A percentile compares a stretch with the other conserved stretches of the same genome.
These are phyloP conservation scores for Dromaius novaehollandiae DNA, from an alignment of 2,113 vertebrate species.

Conservation along the genomic window DNA sequence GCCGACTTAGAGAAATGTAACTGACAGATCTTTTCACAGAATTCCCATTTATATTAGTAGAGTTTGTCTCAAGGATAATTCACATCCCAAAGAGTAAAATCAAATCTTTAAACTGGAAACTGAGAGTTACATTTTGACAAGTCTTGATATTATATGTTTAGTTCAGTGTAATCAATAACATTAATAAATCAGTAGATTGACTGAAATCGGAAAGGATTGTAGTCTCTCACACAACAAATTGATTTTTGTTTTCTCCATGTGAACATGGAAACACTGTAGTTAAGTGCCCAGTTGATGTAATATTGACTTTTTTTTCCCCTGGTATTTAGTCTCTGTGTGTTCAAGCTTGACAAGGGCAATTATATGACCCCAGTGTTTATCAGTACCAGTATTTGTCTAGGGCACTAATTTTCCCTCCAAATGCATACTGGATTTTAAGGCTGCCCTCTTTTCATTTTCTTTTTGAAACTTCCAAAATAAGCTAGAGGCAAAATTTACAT, in stretches of 20 bases:
- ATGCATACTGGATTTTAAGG: background rate
- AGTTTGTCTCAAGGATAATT: background rate
- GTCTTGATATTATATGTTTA: slow-evolving; percentile 22
- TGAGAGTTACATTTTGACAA: slow-evolving; percentile 6
- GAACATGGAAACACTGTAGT: slow-evolving; percentile 39
- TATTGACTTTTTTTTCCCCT: slow-evolving; percentile 71
- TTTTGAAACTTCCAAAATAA: slow-evolving; percentile 28
- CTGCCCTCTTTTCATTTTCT: background rate
- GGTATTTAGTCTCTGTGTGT: slow-evolving; percentile 61
- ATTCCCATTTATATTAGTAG: background rate
- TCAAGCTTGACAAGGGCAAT: slow-evolving; percentile 70
- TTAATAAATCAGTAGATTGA: slow-evolving; percentile 59
- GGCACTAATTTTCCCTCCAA: background rate
- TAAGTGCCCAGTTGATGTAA: slow-evolving; percentile 50
- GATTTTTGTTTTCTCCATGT: slow-evolving; percentile 52
- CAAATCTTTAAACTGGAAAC: background rate
- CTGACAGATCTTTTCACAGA: background rate
- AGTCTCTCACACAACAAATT: slow-evolving; percentile 53
- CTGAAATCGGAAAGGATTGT: slow-evolving; percentile 53
- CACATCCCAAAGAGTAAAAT: slow-evolving; percentile 15
- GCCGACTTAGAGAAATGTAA: background rate
- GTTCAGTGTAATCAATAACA: slow-evolving; percentile 51
- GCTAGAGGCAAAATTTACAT: background rate
- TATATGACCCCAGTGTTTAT: slow-evolving; percentile 40
- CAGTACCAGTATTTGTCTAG: background rate